Evolutionary conservation across 2,113 vertebrate genomes (phyloP), one percentile per base, ranked within the genome.

Genomic region (Limanda limanda): DNA sequence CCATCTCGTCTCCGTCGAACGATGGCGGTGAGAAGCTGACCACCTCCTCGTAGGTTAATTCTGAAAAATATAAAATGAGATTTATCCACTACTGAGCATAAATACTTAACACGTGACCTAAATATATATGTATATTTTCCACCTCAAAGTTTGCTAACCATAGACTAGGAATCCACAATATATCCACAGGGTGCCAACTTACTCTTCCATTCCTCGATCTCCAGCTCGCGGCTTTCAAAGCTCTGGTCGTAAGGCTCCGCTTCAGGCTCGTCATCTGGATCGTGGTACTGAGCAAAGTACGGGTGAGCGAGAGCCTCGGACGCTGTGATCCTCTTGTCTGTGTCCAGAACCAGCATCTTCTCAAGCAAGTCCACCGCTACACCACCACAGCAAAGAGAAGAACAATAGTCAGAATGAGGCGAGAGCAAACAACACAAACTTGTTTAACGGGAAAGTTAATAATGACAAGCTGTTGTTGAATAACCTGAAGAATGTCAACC

Each of bases 151-250:
- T 20, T 42, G 9, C 23, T 51, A 67, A 67, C 13, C 18, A 14
- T 7, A 18, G 25, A 10, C 1, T 14, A 24, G 10, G 12, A 42
- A 42, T 13, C 40, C 40, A 13, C 40, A 42, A 42, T 4, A 42
- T 5, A 20, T 17, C 4, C 1, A 60, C 27, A 61, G 21, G 23
- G 15, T 21, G 24, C 24, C 7, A 24, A 94, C 97, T 97, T 90
- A 99, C 98, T 94, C 93, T 98, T 97, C 98, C 98, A 99, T 76
- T 99, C 97, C 31, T 99, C 97, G 35, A 99, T 99, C 64, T 97
- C 96, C 62, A 99, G 96, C 63, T 99, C 98, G 20, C 97, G 94
- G 91, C 97, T 99, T 84, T 99, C 98, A 40, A 99, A 99, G 74
- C 97, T 98, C 94, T 99, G 98, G 92, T 99, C 98, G 0, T 99